Conservation (phyloP, 1,140 invertebrate species). For the Nomia melanderi region DNA sequence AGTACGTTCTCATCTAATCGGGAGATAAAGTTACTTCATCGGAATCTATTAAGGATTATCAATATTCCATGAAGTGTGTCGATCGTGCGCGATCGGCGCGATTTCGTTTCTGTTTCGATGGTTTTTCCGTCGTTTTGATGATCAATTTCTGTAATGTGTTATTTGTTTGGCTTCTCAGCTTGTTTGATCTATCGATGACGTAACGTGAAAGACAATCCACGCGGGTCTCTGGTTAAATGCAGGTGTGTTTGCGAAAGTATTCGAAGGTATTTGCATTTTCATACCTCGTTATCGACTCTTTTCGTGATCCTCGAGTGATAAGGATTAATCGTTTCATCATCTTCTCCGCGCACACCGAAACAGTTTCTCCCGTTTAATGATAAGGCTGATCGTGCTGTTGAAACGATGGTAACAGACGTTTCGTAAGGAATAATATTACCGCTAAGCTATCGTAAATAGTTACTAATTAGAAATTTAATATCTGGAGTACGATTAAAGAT, state of each 20-base stretch:
- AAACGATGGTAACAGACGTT: not conserved
- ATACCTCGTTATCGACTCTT: not conserved
- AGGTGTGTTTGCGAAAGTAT: not conserved
- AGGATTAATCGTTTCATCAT: constrained; percentile 12
- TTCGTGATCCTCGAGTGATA: not conserved
- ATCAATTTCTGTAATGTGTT: constrained; percentile 4
- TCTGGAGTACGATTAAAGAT: too few species aligned
- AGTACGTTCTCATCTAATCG: not conserved
- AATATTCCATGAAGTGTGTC: not conserved
- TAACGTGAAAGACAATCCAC: not conserved
- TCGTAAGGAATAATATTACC: too few species aligned
- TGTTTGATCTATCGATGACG: constrained; percentile 10
- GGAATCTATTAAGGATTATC: not conserved
- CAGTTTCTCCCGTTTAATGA: not conserved
- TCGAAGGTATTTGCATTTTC: constrained; percentile 2
- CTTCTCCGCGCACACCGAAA: not conserved
- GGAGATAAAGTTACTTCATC: constrained; percentile 1
- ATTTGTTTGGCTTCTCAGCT: constrained; percentile 10
- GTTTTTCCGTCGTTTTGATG: not conserved
- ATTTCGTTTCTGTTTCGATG: not conserved
- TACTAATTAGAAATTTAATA: too few species aligned
- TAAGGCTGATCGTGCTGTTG: not conserved
- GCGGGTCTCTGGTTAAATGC: not conserved
- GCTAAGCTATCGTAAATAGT: too few species aligned
- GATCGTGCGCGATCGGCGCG: too few species aligned